Percentiles rank a stretch among this genome's conserved stretches.
phyloP scores from a whole-genome alignment of 1,140 invertebrate genomes.

The Euura saliciscinereae region DNA sequence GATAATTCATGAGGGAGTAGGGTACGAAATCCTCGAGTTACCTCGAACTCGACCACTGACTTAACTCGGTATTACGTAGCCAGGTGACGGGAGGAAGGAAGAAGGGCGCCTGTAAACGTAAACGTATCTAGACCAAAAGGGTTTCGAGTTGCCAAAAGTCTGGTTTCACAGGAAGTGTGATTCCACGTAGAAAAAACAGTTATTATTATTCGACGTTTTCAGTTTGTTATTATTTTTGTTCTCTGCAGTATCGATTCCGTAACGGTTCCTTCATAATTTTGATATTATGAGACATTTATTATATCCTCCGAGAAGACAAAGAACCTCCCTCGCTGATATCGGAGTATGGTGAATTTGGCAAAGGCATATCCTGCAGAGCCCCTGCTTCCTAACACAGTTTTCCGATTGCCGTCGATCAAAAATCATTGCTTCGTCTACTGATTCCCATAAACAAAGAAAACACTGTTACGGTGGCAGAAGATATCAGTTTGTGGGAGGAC shows the following conservation, averaged over 20 bases:
- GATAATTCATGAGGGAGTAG: too few species aligned
- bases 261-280: too few species aligned
- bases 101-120: not conserved
- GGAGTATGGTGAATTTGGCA: not conserved
- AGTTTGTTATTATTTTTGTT: too few species aligned
- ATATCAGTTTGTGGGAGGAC: not conserved
- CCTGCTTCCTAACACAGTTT: not conserved
- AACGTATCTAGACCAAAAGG: not conserved
- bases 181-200: too few species aligned
- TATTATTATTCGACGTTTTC: too few species aligned
- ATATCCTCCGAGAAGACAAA: too few species aligned
- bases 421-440: constrained; percentile 2
- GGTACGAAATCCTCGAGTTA: too few species aligned
- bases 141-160: not conserved
- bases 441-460: constrained; percentile 6
- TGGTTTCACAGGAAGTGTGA: not conserved
- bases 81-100: not conserved
- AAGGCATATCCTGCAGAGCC: not conserved
- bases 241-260: too few species aligned
- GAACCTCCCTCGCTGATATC: too few species aligned
- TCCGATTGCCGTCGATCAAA: constrained; percentile 6
- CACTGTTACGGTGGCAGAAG: not conserved
- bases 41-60: not conserved
- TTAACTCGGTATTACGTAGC: not conserved
- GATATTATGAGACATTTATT: too few species aligned